Conservation (phyloP, 23 tunicate species). For the Trididemnum nubilum region DNA sequence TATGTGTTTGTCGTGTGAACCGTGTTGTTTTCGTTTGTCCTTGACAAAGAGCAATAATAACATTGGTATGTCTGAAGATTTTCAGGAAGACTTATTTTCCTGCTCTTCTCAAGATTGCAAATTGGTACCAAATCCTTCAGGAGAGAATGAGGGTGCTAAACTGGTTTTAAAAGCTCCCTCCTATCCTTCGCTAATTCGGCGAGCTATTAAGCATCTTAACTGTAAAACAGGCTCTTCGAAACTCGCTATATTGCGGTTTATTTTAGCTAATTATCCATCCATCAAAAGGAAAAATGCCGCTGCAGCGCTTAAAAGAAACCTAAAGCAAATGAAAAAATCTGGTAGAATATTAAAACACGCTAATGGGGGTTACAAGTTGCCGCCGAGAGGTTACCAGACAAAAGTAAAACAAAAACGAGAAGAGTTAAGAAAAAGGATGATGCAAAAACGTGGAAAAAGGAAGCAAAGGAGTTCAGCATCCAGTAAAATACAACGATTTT, state of each 20-base stretch:
- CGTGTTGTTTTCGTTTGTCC: too few species aligned
- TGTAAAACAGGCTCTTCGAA: slow-evolving; percentile 68
- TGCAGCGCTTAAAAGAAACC: slow-evolving; percentile 49
- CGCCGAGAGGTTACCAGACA: slow-evolving; percentile 59
- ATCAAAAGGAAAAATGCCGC: slow-evolving; percentile 56
- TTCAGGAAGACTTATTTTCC: too few species aligned
- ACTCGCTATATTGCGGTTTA: slow-evolving; percentile 52
- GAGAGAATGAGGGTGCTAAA: slow-evolving; percentile 33
- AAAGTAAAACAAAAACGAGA: background rate
- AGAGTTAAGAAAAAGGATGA: background rate
- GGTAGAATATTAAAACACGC: slow-evolving; percentile 53
- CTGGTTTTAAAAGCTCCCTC: slow-evolving; percentile 31
- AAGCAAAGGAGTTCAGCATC: background rate
- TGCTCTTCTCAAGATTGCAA: slow-evolving; percentile 92
- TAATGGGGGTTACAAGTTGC: slow-evolving; percentile 52
- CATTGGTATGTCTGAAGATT: too few species aligned
- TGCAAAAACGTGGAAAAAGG: background rate
- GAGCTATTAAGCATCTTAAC: slow-evolving; percentile 44
- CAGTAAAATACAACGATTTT: background rate
- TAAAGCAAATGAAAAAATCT: slow-evolving; percentile 55
- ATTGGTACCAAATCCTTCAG: slow-evolving; percentile 86
- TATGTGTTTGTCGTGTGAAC: too few species aligned
- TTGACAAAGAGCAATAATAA: too few species aligned
- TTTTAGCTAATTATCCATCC: slow-evolving; percentile 45
- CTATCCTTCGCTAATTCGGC: slow-evolving; percentile 65